Base-by-base conservation (phyloP, 2,113 vertebrate species). In the Etia nguti region DNA sequence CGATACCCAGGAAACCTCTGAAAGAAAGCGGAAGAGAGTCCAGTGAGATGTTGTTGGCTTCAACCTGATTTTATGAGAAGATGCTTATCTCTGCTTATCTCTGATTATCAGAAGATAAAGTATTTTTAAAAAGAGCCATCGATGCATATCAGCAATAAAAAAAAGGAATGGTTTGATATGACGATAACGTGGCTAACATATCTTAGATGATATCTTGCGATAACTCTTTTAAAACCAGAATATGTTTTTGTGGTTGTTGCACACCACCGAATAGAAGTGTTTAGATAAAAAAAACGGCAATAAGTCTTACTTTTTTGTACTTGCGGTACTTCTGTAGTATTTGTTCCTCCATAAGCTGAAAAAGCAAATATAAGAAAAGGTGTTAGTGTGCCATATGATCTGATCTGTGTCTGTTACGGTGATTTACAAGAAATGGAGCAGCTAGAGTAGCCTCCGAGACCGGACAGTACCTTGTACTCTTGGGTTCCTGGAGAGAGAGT, bases 281-380 rank as follows among this genome's bases (percentile, higher is more conserved):
- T 26, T 16, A 31, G 85, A 57, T 5, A 4, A 41, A 68, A 57
- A 22, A n/a, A 0, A 54, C 38, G 18, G 8, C 38, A 82, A 57
- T 3, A 10, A 85, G 15, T 82, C 93, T 95, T 95, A 97, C 98
- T 96, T 97, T 97, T 92, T 96, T 97, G 90, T 97, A 97, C 88
- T 96, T 97, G 54, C 89, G 93, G 92, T 97, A 98, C 89, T 98
- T 97, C 8, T 97, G 95, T 83, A 97, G 91, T 91, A 97, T 97
- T 94, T 97, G 96, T 31, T 96, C 96, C 95, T 97, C 97, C 89
- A 97, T 96, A 4, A 96, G 88, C 97, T 98, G 95, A 85, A 96
- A 96, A 29, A 86, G 86, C 8, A 60, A 6, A 82, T 7, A 83
- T 38, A 82, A 55, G 12, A 82, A 41, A 73, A 34, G 6, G 55